Conservation (phyloP, 2,113 vertebrate species). For the Protobothrops mucrosquamatus region DNA sequence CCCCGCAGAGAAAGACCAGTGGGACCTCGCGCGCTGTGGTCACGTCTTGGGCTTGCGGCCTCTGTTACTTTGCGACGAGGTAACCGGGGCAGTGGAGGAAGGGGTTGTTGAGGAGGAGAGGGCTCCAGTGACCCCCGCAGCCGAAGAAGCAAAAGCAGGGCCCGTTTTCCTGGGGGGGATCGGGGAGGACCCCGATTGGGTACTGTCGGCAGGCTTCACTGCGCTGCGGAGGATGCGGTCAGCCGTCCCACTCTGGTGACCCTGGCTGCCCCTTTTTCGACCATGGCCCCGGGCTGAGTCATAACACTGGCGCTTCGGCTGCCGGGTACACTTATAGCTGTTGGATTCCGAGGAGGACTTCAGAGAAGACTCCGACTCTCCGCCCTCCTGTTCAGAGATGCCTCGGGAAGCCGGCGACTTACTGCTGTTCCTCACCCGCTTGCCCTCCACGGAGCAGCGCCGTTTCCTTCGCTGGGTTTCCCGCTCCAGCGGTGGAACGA, state of each 20-base stretch:
- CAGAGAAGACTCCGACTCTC: constrained; percentile 55
- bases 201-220: constrained; percentile 75
- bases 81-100: constrained; percentile 29
- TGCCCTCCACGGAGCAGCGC: constrained; percentile 43
- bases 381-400: constrained; percentile 53
- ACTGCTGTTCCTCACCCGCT: constrained; percentile 4
- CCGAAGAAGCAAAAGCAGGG: neutral
- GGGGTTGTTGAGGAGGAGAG: constrained; percentile 73
- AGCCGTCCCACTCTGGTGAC: constrained; percentile 67
- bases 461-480: constrained; percentile 74
- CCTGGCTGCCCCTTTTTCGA: constrained; percentile 49
- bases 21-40: constrained; percentile 49
- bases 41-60: constrained; percentile 83
- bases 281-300: neutral
- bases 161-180: neutral
- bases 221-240: constrained; percentile 83
- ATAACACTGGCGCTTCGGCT: constrained; percentile 57
- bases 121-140: constrained; percentile 64
- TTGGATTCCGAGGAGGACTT: constrained; percentile 48
- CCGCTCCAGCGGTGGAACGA: constrained; percentile 78
- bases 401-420: constrained; percentile 45
- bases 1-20: constrained; percentile 47
- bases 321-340: constrained; percentile 58
- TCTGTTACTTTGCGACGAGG: constrained; percentile 69
- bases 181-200: constrained; percentile 57